Percentiles rank a stretch among this genome's conserved stretches.
Conservation (phyloP, 23 tunicate species). For the Styela plicata region DNA sequence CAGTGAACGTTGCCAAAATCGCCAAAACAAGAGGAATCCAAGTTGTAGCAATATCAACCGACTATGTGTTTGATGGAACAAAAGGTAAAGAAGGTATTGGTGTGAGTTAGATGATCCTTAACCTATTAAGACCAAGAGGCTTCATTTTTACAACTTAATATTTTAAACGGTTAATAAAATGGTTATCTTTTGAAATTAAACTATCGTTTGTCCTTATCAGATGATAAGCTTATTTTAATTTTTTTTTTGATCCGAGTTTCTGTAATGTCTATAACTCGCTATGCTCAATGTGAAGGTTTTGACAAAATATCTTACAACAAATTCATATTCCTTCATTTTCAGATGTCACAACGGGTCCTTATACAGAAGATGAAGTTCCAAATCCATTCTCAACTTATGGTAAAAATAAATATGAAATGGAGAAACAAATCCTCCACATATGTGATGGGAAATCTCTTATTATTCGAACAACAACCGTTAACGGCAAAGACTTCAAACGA, state of each 20-base stretch:
- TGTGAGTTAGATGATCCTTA: neutral
- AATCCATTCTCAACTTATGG: neutral
- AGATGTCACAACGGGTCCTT: neutral
- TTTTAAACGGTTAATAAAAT: no score
- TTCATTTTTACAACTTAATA: no score
- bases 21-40: neutral
- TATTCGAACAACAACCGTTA: neutral
- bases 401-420: neutral
- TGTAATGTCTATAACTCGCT: no score
- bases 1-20: neutral
- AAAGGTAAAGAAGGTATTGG: neutral
- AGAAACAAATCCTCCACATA: neutral
- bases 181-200: no score
- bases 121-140: no score
- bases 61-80: conserved; percentile 8
- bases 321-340: no score
- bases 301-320: no score
- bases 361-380: neutral
- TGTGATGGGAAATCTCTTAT: neutral
- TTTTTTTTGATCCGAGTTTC: no score
- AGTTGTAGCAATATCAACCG: conserved; percentile 3
- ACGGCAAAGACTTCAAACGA: neutral
- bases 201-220: no score
- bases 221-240: no score
- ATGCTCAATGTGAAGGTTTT: no score